These are phyloP conservation scores for Caiman crocodilus DNA, from an alignment of 2,797 vertebrate species.

Conservation along the genomic window DNA sequence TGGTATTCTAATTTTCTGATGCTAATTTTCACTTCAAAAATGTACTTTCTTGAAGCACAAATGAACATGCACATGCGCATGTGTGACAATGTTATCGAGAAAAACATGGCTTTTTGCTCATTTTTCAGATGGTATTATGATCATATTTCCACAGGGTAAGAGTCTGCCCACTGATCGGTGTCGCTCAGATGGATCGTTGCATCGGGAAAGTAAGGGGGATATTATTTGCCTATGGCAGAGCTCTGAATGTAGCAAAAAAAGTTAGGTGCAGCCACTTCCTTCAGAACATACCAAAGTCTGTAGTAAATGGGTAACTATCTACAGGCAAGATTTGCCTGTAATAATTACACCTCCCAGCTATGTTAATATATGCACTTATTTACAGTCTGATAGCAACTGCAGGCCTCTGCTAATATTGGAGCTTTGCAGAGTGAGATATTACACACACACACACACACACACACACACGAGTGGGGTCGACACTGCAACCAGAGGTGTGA, in stretches of 20 bases:
- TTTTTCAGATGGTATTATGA: slow-evolving; percentile 21
- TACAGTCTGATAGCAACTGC: neutral
- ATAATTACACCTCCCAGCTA: neutral
- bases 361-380: neutral
- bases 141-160: neutral
- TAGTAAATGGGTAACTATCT: neutral
- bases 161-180: neutral
- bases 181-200: neutral
- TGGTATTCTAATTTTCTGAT: slow-evolving; percentile 45
- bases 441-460: no score
- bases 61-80: slow-evolving; percentile 40
- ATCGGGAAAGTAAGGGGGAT: neutral
- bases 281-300: neutral
- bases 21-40: slow-evolving; percentile 43
- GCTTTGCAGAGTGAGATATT: no score
- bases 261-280: neutral
- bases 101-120: slow-evolving; percentile 36
- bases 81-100: slow-evolving; percentile 45
- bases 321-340: neutral
- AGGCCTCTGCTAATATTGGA: neutral
- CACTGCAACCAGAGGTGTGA: no score
- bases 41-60: slow-evolving; percentile 52
- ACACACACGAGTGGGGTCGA: no score
- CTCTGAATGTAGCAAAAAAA: neutral
- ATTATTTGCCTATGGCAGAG: neutral